Percentiles rank a stretch among this genome's conserved stretches.
phyloP scores from a whole-genome alignment of 1,140 invertebrate genomes.

The Dryas iulia region DNA sequence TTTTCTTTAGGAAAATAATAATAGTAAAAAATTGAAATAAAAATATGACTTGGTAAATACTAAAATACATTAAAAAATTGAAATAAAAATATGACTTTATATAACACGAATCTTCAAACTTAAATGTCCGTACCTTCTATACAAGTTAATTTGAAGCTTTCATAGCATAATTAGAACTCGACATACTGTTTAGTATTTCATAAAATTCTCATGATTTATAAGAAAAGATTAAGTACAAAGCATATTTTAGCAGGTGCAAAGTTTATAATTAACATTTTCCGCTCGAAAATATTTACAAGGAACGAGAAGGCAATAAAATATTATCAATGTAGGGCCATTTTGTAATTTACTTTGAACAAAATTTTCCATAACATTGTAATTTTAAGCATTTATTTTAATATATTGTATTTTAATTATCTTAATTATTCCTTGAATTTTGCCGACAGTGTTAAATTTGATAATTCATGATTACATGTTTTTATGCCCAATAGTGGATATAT shows the following conservation, averaged over 20 bases:
- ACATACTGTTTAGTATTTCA: not conserved
- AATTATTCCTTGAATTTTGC: too few relatives aligned
- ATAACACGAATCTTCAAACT: not conserved
- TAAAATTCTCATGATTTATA: not conserved
- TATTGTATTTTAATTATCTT: not conserved
- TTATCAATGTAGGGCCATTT: not conserved
- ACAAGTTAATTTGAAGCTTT: not conserved
- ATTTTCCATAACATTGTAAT: too few relatives aligned
- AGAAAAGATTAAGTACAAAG: slow-evolving; percentile 4
- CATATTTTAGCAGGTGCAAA: slow-evolving; percentile 7
- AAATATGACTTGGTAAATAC: too few relatives aligned
- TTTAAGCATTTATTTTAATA: too few relatives aligned
- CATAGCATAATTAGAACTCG: not conserved
- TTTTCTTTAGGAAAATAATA: too few relatives aligned
- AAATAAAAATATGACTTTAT: not conserved
- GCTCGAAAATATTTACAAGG: not conserved
- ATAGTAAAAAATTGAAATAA: too few relatives aligned
- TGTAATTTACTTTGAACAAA: too few relatives aligned
- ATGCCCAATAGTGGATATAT: too few relatives aligned
- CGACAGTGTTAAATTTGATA: too few relatives aligned
- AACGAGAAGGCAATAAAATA: not conserved
- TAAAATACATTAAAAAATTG: not conserved
- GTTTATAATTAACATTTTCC: slow-evolving; percentile 5
- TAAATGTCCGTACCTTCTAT: not conserved
- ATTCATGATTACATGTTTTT: too few relatives aligned